Evolutionary conservation across 2,113 vertebrate species (phyloP).

Genomic region (Cryptotis parvus): DNA sequence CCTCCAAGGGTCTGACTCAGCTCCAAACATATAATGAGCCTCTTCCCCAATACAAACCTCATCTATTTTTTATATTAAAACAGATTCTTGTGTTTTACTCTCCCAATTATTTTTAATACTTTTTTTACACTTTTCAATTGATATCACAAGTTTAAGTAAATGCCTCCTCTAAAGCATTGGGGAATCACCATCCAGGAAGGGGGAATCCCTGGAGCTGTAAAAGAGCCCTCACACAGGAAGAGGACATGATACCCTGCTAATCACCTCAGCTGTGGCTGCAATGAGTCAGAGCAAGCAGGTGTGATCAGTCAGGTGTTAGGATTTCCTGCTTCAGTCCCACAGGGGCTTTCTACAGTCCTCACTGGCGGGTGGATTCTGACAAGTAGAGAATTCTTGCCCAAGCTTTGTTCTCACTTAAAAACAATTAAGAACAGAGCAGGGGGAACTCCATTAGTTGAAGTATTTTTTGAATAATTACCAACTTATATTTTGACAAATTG

Average conservation of each 20-base stretch:
- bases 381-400: not conserved
- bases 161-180: slow-evolving; percentile 42
- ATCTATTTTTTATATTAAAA: slow-evolving; percentile 46
- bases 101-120: slow-evolving; percentile 23
- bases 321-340: slow-evolving; percentile 69
- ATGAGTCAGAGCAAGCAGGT: slow-evolving; percentile 60
- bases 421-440: not conserved
- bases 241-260: slow-evolving; percentile 63
- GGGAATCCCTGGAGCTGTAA: slow-evolving; percentile 58
- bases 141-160: slow-evolving; percentile 49
- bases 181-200: slow-evolving; percentile 59
- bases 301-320: slow-evolving; percentile 67
- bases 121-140: slow-evolving; percentile 1
- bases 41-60: not conserved
- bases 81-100: not conserved
- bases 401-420: slow-evolving; percentile 22
- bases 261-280: slow-evolving; percentile 62
- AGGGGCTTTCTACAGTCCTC: not conserved
- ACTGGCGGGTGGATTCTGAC: not conserved
- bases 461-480: not conserved
- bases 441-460: not conserved
- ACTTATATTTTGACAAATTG: not conserved
- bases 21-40: not conserved
- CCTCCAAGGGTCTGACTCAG: slow-evolving; percentile 7
- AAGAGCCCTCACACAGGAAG: slow-evolving; percentile 59